phyloP scores from a whole-genome alignment of 2,113 vertebrate genomes.

The Platichthys flesus region DNA sequence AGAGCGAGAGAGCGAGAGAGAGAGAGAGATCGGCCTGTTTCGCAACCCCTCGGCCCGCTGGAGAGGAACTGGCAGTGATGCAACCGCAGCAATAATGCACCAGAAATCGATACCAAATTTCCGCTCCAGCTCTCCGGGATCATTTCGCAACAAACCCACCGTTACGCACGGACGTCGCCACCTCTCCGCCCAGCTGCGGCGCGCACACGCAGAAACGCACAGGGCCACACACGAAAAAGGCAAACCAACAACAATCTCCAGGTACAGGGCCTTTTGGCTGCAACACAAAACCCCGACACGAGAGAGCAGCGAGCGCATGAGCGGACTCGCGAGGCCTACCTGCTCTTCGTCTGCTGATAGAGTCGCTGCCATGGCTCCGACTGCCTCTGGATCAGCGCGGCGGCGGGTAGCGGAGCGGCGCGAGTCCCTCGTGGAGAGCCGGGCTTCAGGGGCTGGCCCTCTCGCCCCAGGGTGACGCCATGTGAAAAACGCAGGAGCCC shows the following conservation, averaged over 20 bases:
- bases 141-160: constrained; percentile 58
- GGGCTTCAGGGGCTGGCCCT: constrained; percentile 48
- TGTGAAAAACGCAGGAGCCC: constrained; percentile 38
- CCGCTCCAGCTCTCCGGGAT: constrained; percentile 47
- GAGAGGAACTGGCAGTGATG: constrained; percentile 52
- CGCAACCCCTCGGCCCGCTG: constrained; percentile 23
- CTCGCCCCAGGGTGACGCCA: constrained; percentile 44
- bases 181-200: constrained; percentile 8
- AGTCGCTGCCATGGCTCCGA: constrained; percentile 80
- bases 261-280: constrained; percentile 34
- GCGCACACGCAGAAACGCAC: constrained; percentile 21
- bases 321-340: constrained; percentile 68
- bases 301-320: too few relatives aligned
- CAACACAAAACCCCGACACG: too few relatives aligned
- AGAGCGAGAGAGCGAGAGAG: neutral
- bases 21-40: constrained; percentile 28
- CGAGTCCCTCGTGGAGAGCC: constrained; percentile 47
- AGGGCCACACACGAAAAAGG: neutral
- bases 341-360: constrained; percentile 83
- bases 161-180: constrained; percentile 23
- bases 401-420: constrained; percentile 42
- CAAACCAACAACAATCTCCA: constrained; percentile 12
- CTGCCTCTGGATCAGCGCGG: constrained; percentile 37
- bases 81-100: constrained; percentile 56
- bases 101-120: constrained; percentile 69